Evolutionary conservation across 1,140 invertebrate species (phyloP).

Genomic region (Drosophila yakuba): DNA sequence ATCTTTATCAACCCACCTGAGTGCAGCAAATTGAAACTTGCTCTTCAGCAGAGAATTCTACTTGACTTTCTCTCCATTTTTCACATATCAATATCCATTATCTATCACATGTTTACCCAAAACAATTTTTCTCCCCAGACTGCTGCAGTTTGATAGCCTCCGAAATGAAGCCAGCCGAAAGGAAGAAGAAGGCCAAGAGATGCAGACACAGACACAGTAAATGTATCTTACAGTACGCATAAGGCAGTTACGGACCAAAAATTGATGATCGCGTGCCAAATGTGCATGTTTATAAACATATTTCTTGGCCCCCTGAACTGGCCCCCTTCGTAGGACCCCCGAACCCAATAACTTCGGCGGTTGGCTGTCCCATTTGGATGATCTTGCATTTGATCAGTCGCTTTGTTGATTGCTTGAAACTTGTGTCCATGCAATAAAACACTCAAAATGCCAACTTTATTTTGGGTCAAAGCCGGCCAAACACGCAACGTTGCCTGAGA

Average conservation of each 20-base stretch:
- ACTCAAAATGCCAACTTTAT: constrained; percentile 83
- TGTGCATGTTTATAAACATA: constrained; percentile 82
- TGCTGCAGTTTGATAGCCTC: constrained; percentile 2
- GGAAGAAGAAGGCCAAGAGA: constrained; percentile 36
- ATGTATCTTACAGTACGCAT: constrained; percentile 70
- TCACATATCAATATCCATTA: constrained; percentile 45
- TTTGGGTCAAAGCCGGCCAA: constrained; percentile 78
- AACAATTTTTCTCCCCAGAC: constrained; percentile 24
- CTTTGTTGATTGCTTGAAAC: constrained; percentile 82
- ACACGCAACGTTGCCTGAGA: constrained; percentile 78
- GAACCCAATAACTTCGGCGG: constrained; percentile 23
- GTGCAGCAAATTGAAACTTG: constrained; percentile 26
- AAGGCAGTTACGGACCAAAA: constrained; percentile 56
- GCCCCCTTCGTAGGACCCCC: constrained; percentile 4
- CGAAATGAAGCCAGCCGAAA: constrained; percentile 2
- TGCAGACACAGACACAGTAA: constrained; percentile 55
- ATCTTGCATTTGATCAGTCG: constrained; percentile 82
- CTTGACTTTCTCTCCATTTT: constrained; percentile 39
- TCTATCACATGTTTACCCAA: constrained; percentile 32
- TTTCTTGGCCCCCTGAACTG: constrained; percentile 54
- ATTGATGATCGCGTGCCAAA: constrained; percentile 82
- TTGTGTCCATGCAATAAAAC: constrained; percentile 82
- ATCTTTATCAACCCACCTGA: constrained; percentile 2
- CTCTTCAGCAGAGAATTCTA: constrained; percentile 29
- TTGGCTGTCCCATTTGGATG: constrained; percentile 72